These are phyloP conservation scores for Coptotermes formosanus DNA, from an alignment of 1,140 invertebrate genomes.

Conservation along the genomic window DNA sequence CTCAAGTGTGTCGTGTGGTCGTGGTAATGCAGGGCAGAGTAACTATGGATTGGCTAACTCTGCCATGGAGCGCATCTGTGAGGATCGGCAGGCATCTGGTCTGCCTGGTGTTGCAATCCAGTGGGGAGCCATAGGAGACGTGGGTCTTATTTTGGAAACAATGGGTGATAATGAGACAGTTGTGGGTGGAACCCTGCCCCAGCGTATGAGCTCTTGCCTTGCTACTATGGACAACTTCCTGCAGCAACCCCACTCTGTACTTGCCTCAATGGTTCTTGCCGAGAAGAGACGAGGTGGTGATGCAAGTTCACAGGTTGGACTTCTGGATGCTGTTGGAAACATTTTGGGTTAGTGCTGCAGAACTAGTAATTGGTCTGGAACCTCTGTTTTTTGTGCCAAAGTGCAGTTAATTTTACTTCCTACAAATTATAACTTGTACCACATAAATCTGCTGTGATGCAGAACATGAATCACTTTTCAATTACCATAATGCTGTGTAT, in stretches of 20 bases:
- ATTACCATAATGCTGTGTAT: too few species aligned
- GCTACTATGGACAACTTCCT: conserved; percentile 83
- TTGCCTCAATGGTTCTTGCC: conserved; percentile 79
- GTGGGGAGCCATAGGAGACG: conserved; percentile 97
- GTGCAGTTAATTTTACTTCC: too few species aligned
- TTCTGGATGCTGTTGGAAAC: conserved; percentile 75
- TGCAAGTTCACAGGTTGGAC: conserved; percentile 52
- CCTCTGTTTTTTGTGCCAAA: too few species aligned
- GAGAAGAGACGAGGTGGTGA: conserved; percentile 64
- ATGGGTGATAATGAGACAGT: conserved; percentile 84
- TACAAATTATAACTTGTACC: too few species aligned
- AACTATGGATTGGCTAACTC: conserved; percentile 97
- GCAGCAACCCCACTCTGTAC: conserved; percentile 80
- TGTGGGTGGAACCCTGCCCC: conserved; percentile 89
- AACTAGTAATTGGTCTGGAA: not conserved
- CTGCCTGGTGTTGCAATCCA: conserved; percentile 74
- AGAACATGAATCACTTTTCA: too few species aligned
- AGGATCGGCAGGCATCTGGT: conserved; percentile 73
- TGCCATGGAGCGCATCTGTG: conserved; percentile 91
- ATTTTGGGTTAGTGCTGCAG: conserved; percentile 62
- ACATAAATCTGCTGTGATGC: too few species aligned
- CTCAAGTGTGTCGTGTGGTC: conserved; percentile 91
- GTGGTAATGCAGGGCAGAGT: conserved; percentile 90
- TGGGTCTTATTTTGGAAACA: conserved; percentile 84
- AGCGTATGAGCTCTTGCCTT: conserved; percentile 87